Conservation (phyloP, 2,113 vertebrate species). For the Carollia perspicillata region DNA sequence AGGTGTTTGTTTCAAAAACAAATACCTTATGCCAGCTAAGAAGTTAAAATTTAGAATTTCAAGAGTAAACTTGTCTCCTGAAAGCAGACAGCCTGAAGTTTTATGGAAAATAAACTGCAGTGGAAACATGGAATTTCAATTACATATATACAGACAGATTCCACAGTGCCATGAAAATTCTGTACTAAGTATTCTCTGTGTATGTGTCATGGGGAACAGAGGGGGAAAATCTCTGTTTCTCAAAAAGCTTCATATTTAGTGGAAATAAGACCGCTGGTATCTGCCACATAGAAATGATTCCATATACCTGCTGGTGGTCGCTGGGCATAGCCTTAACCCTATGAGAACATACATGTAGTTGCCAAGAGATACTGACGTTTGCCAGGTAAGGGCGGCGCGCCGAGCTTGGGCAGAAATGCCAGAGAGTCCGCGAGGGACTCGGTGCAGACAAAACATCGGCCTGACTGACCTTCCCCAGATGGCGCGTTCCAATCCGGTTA, state of each 20-base stretch:
- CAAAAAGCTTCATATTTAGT: background rate
- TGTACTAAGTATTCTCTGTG: background rate
- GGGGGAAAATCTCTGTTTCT: background rate
- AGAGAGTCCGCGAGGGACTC: background rate
- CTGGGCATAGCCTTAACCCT: background rate
- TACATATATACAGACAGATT: background rate
- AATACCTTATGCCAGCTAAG: background rate
- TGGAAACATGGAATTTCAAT: background rate
- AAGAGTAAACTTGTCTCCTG: background rate
- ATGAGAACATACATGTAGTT: background rate
- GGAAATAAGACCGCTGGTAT: background rate
- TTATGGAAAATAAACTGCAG: background rate
- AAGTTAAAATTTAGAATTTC: slow-evolving; percentile 5
- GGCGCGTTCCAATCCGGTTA: background rate
- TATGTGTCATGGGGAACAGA: background rate
- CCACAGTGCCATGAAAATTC: background rate
- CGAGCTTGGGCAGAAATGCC: background rate
- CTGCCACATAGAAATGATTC: background rate
- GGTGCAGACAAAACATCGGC: slow-evolving; percentile 14
- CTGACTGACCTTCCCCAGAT: background rate
- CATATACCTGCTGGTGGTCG: background rate
- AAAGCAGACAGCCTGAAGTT: background rate
- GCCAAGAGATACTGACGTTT: background rate
- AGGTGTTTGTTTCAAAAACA: background rate
- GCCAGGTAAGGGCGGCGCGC: background rate